phyloP scores from a whole-genome alignment of 2,888 invertebrate genomes.

The Blastobasis lacticolella region DNA sequence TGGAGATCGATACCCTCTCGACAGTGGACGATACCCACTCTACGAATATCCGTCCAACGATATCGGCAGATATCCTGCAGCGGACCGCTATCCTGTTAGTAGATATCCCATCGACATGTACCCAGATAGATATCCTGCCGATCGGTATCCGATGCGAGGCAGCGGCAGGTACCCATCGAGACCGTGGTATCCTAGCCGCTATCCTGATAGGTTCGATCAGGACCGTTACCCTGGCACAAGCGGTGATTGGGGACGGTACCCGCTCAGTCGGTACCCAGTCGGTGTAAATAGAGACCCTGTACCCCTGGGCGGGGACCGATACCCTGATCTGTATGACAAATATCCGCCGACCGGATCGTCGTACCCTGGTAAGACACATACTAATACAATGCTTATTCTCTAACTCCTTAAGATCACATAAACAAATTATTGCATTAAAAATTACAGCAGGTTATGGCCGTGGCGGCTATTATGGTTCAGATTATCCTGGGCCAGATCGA shows the following conservation, averaged over 20 bases:
- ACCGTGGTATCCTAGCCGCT: constrained; percentile 45
- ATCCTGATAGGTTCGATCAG: constrained; percentile 68
- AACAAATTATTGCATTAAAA: neutral
- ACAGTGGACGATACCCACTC: constrained; percentile 49
- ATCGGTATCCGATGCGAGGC: constrained; percentile 46
- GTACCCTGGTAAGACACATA: constrained; percentile 58
- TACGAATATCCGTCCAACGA: constrained; percentile 43
- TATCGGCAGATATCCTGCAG: constrained; percentile 46
- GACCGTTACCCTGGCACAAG: constrained; percentile 51
- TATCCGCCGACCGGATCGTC: constrained; percentile 75
- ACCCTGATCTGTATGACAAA: constrained; percentile 68
- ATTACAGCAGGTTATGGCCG: constrained; percentile 50
- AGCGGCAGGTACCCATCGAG: constrained; percentile 45
- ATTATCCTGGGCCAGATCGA: constrained; percentile 50
- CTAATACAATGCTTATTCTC: neutral
- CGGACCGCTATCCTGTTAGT: constrained; percentile 54
- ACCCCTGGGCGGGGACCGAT: constrained; percentile 66
- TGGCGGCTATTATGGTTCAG: constrained; percentile 55
- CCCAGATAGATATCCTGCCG: constrained; percentile 45
- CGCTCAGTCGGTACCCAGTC: constrained; percentile 57
- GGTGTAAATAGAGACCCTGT: constrained; percentile 66
- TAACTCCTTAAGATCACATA: neutral
- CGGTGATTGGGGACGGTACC: constrained; percentile 58
- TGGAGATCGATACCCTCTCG: constrained; percentile 52
- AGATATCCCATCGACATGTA: constrained; percentile 53